Conservation (phyloP, 2,888 invertebrate species). For the Polydrusus tereticollis region DNA sequence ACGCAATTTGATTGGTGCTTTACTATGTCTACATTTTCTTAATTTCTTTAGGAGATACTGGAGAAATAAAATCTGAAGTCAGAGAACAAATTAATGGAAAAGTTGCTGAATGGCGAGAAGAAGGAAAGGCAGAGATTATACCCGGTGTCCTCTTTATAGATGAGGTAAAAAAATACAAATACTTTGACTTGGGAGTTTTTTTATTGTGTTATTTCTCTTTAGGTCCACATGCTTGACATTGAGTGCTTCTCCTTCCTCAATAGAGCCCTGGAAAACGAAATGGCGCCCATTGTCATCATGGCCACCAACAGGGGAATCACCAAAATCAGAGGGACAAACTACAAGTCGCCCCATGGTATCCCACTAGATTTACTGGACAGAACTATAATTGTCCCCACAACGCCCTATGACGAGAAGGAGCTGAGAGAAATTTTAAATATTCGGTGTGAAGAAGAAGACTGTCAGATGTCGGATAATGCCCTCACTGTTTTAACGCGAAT, state of each 20-base stretch:
- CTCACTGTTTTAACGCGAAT: slow-evolving; percentile 92
- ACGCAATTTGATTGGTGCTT: slow-evolving; percentile 9
- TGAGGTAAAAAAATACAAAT: slow-evolving; percentile 74
- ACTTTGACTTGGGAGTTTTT: background rate
- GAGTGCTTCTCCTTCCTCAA: slow-evolving; percentile 99
- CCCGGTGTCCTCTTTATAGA: slow-evolving; percentile 98
- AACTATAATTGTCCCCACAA: slow-evolving; percentile 93
- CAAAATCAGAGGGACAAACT: slow-evolving; percentile 85
- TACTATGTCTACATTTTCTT: background rate
- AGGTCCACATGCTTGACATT: slow-evolving; percentile 97
- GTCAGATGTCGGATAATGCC: slow-evolving; percentile 93
- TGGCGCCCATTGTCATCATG: slow-evolving; percentile 98
- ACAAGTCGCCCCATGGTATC: slow-evolving; percentile 96
- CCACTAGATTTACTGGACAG: slow-evolving; percentile 96
- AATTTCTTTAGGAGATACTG: slow-evolving; percentile 86
- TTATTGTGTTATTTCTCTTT: slow-evolving; percentile 22
- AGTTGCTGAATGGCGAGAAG: slow-evolving; percentile 97
- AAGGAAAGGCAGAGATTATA: slow-evolving; percentile 98
- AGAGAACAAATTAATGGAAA: slow-evolving; percentile 97
- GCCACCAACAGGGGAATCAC: slow-evolving; percentile 98
- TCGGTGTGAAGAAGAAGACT: slow-evolving; percentile 98
- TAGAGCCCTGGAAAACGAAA: slow-evolving; percentile 95
- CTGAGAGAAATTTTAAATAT: slow-evolving; percentile 86
- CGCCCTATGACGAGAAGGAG: slow-evolving; percentile 89
- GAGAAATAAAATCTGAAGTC: slow-evolving; percentile 97